These are phyloP conservation scores for Diphyllodes magnificus DNA, from an alignment of 2,113 vertebrate species.

Conservation along the genomic window DNA sequence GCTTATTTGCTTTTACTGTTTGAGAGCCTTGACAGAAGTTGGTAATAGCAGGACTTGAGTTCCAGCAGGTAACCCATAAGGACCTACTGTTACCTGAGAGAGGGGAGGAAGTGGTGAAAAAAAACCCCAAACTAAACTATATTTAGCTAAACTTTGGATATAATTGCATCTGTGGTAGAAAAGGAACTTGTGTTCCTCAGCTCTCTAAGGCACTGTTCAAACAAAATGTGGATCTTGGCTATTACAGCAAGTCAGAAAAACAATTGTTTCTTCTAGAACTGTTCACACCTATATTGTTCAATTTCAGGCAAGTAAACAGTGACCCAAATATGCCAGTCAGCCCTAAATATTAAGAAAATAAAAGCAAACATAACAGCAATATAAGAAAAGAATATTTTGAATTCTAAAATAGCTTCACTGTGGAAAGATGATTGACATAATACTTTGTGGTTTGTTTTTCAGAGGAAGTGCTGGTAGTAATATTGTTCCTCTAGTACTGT, in stretches of 20 bases:
- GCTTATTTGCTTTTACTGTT: not conserved
- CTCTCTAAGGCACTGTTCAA: not conserved
- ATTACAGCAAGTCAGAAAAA: not conserved
- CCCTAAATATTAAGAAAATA: not conserved
- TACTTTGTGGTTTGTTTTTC: not conserved
- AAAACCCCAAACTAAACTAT: not conserved
- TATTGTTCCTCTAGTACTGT: not conserved
- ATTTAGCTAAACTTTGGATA: not conserved
- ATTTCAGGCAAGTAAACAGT: not conserved
- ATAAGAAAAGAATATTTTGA: not conserved
- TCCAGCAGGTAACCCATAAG: not conserved
- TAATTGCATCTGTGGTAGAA: not conserved
- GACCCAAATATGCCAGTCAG: not conserved
- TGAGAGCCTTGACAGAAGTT: not conserved
- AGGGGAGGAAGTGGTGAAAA: not conserved
- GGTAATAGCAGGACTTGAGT: not conserved
- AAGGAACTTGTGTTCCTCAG: not conserved
- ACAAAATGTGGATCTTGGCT: not conserved
- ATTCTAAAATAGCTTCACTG: not conserved
- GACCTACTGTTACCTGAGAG: not conserved
- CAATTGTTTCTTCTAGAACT: not conserved
- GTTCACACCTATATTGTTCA: not conserved
- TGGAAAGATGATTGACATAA: not conserved
- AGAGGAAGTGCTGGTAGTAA: not conserved
- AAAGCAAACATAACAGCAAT: not conserved